Conservation (phyloP, 1,140 invertebrate species). For the Melipona quadrifasciata region DNA sequence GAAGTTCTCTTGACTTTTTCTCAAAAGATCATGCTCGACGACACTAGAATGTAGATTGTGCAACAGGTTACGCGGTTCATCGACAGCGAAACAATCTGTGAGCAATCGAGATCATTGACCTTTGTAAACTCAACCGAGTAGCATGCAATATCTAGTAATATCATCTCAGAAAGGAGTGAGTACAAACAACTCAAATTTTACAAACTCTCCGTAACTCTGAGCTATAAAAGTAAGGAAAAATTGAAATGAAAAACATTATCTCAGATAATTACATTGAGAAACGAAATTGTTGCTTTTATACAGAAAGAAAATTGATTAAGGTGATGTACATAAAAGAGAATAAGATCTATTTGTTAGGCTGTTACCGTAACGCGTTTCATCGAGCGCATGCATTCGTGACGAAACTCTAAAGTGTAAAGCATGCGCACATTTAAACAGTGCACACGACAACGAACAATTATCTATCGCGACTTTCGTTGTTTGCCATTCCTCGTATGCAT, state of each 20-base stretch:
- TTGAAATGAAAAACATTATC: not conserved
- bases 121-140: constrained; percentile 20
- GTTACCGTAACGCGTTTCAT: not conserved
- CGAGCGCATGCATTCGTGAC: not conserved
- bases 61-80: constrained; percentile 61
- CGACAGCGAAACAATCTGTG: constrained; percentile 49
- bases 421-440: not conserved
- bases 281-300: not conserved
- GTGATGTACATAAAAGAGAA: not conserved
- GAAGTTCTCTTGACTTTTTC: constrained; percentile 18
- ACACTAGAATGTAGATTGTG: constrained; percentile 38
- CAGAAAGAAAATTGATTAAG: not conserved
- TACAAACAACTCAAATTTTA: too few species aligned
- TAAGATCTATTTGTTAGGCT: not conserved
- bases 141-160: not conserved
- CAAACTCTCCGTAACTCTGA: too few species aligned
- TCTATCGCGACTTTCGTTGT: constrained; percentile 4
- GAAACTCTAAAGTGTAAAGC: constrained; percentile 32
- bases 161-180: not conserved
- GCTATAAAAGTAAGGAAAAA: not conserved
- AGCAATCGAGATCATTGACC: constrained; percentile 48
- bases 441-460: not conserved
- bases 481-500: not conserved
- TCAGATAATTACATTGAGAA: not conserved
- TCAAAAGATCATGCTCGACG: constrained; percentile 27